A percentile compares a stretch with the other conserved stretches of the same genome.
Evolutionary conservation across 2,797 vertebrate species (phyloP).

Genomic region (Scolopax bukidnonensis): DNA sequence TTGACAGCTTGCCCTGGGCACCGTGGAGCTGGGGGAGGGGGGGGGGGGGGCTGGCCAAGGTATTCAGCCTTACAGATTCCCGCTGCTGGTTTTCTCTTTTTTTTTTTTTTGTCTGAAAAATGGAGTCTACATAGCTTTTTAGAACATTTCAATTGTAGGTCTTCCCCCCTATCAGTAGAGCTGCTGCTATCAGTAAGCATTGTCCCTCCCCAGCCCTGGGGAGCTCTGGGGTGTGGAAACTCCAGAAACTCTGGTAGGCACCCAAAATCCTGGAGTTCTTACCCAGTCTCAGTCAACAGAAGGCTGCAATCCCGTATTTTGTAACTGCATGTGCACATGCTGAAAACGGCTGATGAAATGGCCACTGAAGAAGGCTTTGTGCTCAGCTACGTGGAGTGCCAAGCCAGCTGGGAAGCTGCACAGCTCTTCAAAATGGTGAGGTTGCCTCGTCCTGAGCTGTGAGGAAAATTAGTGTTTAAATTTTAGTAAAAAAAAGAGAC

Average conservation of each 20-base stretch:
- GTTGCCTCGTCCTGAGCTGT: not conserved
- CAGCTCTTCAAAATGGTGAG: not conserved
- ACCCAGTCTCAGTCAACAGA: not conserved
- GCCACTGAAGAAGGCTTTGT: not conserved
- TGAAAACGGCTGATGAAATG: not conserved
- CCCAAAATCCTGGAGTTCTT: not conserved
- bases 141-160: not conserved
- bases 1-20: not conserved
- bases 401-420: not conserved
- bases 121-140: not conserved
- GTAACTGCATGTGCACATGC: not conserved
- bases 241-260: not conserved
- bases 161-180: not conserved
- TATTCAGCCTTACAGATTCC: not conserved
- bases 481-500: not conserved
- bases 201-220: not conserved
- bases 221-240: not conserved
- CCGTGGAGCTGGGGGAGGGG: accelerated
- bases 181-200: not conserved
- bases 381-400: accelerated
- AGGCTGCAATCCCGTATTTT: not conserved
- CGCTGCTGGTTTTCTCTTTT: not conserved
- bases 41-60: not conserved
- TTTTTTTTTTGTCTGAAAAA: not conserved
- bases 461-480: not conserved